A percentile compares a stretch with the other conserved stretches of the same genome.
Conservation (phyloP, 35 echinoderm and acorn worm genomes). For the Apostichopus californicus region DNA sequence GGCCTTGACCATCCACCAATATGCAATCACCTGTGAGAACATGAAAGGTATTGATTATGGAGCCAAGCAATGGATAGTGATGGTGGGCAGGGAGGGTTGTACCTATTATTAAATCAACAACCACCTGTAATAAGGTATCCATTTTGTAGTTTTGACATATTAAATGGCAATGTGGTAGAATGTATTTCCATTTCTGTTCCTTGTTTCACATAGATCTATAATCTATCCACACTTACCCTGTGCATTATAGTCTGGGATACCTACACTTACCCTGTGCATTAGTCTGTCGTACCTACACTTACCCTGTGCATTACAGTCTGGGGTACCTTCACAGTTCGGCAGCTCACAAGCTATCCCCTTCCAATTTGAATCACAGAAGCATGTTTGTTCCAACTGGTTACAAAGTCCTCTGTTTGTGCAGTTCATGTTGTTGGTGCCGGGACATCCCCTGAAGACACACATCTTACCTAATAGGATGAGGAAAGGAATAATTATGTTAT, state of each 20-base stretch:
- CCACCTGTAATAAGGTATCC: neutral
- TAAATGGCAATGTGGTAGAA: too few relatives aligned
- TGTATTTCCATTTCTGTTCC: too few relatives aligned
- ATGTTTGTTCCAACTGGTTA: slow-evolving; percentile 66
- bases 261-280: too few relatives aligned
- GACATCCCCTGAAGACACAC: slow-evolving; percentile 58
- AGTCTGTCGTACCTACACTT: neutral
- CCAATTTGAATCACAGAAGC: slow-evolving; percentile 76
- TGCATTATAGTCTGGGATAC: too few relatives aligned
- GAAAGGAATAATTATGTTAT: too few relatives aligned
- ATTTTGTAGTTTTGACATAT: neutral
- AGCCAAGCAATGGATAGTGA: too few relatives aligned
- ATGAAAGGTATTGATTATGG: neutral
- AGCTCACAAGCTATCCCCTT: slow-evolving; percentile 77
- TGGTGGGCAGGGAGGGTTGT: too few relatives aligned
- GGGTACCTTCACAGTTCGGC: slow-evolving; percentile 75
- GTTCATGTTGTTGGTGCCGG: slow-evolving; percentile 69
- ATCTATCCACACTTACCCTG: too few relatives aligned
- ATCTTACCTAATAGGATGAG: neutral
- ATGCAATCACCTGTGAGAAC: neutral
- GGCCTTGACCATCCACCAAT: neutral
- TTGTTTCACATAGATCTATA: too few relatives aligned
- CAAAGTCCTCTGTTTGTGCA: slow-evolving; percentile 79
- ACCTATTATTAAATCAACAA: too few relatives aligned
- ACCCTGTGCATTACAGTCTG: slow-evolving; percentile 81